Percentiles rank a stretch among this genome's conserved stretches.
phyloP scores from a whole-genome alignment of 2,113 vertebrate genomes.

The Burhinus bistriatus region DNA sequence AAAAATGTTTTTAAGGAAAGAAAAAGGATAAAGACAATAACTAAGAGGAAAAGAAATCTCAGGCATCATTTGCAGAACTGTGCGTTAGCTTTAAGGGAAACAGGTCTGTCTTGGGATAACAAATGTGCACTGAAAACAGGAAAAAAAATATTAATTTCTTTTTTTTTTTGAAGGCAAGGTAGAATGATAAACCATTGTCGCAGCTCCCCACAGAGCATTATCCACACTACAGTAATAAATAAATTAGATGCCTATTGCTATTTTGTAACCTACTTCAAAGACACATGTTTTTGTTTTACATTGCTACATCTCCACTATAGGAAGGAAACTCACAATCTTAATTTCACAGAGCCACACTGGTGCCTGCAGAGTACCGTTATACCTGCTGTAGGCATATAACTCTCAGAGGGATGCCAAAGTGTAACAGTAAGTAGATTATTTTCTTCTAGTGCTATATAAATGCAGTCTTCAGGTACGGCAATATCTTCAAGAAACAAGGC shows the following conservation, averaged over 20 bases:
- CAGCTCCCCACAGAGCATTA: conserved; percentile 7
- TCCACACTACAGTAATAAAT: not conserved
- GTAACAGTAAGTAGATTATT: conserved; percentile 21
- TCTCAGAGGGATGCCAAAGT: conserved; percentile 36
- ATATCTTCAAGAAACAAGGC: not conserved
- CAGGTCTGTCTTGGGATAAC: not conserved
- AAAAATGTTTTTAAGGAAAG: not conserved
- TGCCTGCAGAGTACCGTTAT: not conserved
- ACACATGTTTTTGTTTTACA: not conserved
- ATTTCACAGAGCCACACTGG: not conserved
- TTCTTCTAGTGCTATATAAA: conserved; percentile 11
- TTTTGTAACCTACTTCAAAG: not conserved
- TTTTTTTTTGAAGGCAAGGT: not conserved
- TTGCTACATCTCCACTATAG: not conserved
- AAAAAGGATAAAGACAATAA: not conserved
- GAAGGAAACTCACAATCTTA: not conserved
- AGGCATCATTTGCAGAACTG: not conserved
- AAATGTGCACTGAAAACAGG: not conserved
- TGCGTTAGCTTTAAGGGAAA: not conserved
- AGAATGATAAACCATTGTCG: not conserved
- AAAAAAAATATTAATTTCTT: not conserved
- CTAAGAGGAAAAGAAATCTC: not conserved
- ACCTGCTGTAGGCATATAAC: not conserved
- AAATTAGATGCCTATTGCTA: not conserved
- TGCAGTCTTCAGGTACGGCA: conserved; percentile 11